Evolutionary conservation across 1,140 invertebrate species (phyloP).

Genomic region (Calosoma granatense): DNA sequence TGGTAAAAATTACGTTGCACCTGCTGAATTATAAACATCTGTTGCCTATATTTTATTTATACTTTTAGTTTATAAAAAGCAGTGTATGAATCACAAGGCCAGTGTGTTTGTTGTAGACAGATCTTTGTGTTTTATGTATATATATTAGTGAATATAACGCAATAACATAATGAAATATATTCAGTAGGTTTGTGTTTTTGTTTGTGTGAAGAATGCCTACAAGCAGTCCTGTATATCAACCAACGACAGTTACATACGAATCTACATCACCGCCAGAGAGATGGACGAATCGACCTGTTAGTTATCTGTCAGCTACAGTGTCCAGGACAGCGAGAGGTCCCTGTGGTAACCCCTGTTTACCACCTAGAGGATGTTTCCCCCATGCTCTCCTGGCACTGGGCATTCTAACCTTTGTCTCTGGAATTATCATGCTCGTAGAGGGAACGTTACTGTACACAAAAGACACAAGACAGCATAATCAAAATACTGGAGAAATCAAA

Average conservation of each 20-base stretch:
- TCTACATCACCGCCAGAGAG: constrained; percentile 38
- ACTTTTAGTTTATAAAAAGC: neutral
- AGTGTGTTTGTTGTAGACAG: too few relatives aligned
- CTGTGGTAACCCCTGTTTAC: constrained; percentile 29
- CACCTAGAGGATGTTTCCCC: constrained; percentile 23
- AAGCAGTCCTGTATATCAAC: constrained; percentile 56
- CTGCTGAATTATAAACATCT: neutral
- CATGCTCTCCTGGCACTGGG: constrained; percentile 14
- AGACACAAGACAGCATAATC: neutral
- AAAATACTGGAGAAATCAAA: neutral
- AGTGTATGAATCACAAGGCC: neutral
- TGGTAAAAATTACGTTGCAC: neutral
- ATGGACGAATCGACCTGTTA: constrained; percentile 39
- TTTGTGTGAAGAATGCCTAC: constrained; percentile 39
- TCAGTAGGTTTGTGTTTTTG: too few relatives aligned
- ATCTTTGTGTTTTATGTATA: too few relatives aligned
- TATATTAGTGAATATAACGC: too few relatives aligned
- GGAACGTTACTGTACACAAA: neutral
- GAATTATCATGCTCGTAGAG: constrained; percentile 8
- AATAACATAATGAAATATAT: too few relatives aligned
- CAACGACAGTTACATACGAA: constrained; percentile 59
- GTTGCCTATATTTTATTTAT: neutral
- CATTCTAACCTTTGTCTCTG: constrained; percentile 9
- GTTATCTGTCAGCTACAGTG: constrained; percentile 44
- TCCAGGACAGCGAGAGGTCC: constrained; percentile 38